Base-by-base conservation (phyloP, 92 coral and sea anemone genomes). In the Pocillopora grandis region DNA sequence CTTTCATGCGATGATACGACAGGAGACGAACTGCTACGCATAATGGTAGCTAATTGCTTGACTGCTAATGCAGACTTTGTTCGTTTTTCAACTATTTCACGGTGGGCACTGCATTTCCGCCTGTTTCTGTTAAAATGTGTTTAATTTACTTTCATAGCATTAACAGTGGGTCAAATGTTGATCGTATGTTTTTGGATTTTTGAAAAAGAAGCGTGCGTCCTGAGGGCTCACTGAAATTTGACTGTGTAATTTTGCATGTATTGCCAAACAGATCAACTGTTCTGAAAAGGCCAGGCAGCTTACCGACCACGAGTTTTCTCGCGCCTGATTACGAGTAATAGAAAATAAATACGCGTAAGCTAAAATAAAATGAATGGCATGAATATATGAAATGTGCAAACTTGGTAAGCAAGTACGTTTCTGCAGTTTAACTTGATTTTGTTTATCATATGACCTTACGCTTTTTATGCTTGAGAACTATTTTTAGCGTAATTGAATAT, bases 171-270 rank as follows among this genome's bases (percentile, higher is more conserved):
- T 77, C 81, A 62, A 76, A 37, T 62, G 12, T 77, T 62, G 61
- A 77, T 77, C 35, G 81, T 77, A 77, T 77, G 81, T 77, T 77
- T 77, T 77, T 62, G 63, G 81, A 36, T 77, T 77, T 62, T 62
- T 77, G 14, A 49, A 14, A 17, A 63, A 77, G 66, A 10, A 62
- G 33, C n/a, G 58, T 77, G 61, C 58, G 52, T 67, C 66, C 12
- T 76, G 67, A 23, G 80, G 81, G 71, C 16, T 62, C 14, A 77
- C 81, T 62, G 16, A 37, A 62, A 71, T 77, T 76, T 76, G 19
- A 59, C 80, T 60, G 80, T 76, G 80, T 76, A 76, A 76, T 76
- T 76, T 76, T 76, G 68, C 67, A 11, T 58, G 5, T 76, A 76
- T 13, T 62, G 13, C 20, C 71, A 35, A 77, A 72, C 17, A 77